A percentile compares a stretch with the other conserved stretches of the same genome.
phyloP scores from a whole-genome alignment of 2,888 invertebrate species.

The Strigamia crassipes region DNA sequence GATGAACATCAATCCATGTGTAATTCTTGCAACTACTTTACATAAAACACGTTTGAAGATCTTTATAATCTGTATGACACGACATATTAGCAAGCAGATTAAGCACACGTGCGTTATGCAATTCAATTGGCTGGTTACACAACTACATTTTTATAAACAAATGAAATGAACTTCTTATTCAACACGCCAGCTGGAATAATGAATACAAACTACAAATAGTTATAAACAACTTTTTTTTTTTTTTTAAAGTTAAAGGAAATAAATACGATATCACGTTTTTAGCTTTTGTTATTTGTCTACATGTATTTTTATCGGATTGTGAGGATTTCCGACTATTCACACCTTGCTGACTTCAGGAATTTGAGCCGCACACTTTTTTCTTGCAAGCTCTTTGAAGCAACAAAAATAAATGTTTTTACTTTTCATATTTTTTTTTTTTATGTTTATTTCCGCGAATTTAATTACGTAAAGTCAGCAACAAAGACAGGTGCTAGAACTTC shows the following conservation, averaged over 20 bases:
- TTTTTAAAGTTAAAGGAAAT: neutral
- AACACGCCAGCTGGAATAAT: neutral
- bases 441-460: neutral
- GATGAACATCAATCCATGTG: neutral
- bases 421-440: neutral
- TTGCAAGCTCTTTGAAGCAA: neutral
- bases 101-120: neutral
- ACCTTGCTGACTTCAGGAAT: constrained; percentile 7
- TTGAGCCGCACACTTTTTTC: neutral
- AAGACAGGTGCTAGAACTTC: neutral
- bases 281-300: neutral
- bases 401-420: too few species aligned
- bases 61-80: too few species aligned
- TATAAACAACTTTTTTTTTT: neutral
- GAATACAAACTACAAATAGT: neutral
- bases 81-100: too few species aligned
- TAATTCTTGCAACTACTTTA: neutral
- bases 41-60: neutral
- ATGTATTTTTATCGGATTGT: neutral
- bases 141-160: neutral
- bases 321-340: neutral
- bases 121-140: constrained; percentile 1
- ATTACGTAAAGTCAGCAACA: neutral
- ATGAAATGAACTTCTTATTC: neutral
- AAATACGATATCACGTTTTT: neutral